Evolutionary conservation across 2,797 vertebrate species (phyloP).

Genomic region (Amblyopsis hoosieri): DNA sequence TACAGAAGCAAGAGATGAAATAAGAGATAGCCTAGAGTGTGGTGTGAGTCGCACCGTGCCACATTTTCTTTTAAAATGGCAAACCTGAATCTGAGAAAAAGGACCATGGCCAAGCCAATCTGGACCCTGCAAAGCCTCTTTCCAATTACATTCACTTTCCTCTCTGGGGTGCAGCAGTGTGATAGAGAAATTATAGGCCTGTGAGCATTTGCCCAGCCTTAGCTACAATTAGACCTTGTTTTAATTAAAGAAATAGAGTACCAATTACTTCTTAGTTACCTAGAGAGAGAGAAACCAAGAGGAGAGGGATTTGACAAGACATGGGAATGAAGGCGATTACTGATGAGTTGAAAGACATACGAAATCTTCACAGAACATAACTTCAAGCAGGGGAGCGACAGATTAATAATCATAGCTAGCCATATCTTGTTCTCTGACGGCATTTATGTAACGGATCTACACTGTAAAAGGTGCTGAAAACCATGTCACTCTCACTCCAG

Average conservation of each 20-base stretch:
- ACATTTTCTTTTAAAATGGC: slow-evolving; percentile 53
- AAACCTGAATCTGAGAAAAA: slow-evolving; percentile 51
- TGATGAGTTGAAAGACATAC: neutral
- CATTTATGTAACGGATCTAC: neutral
- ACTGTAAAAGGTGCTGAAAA: neutral
- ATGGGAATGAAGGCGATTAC: slow-evolving; percentile 1
- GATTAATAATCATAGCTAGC: slow-evolving; percentile 9
- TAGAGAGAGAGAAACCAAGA: slow-evolving; percentile 22
- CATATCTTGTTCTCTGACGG: slow-evolving; percentile 21
- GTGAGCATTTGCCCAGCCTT: slow-evolving; percentile 62
- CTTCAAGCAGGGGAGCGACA: slow-evolving; percentile 4
- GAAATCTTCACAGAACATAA: slow-evolving; percentile 1
- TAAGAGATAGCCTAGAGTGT: slow-evolving; percentile 20
- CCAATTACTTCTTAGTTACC: slow-evolving; percentile 71
- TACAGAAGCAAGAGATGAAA: too few relatives aligned
- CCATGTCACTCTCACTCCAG: neutral
- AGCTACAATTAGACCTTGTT: slow-evolving; percentile 78
- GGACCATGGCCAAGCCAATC: slow-evolving; percentile 39
- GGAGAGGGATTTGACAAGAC: slow-evolving; percentile 7
- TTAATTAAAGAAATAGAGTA: slow-evolving; percentile 77
- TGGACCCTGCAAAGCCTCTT: slow-evolving; percentile 29
- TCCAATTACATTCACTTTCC: slow-evolving; percentile 43
- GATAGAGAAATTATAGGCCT: slow-evolving; percentile 71
- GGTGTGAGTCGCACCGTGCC: slow-evolving; percentile 11
- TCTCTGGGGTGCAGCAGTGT: slow-evolving; percentile 58